Percentiles rank a stretch among this genome's conserved stretches.
Conservation (phyloP, 2,888 invertebrate genomes). For the Zygogramma bicolorata region DNA sequence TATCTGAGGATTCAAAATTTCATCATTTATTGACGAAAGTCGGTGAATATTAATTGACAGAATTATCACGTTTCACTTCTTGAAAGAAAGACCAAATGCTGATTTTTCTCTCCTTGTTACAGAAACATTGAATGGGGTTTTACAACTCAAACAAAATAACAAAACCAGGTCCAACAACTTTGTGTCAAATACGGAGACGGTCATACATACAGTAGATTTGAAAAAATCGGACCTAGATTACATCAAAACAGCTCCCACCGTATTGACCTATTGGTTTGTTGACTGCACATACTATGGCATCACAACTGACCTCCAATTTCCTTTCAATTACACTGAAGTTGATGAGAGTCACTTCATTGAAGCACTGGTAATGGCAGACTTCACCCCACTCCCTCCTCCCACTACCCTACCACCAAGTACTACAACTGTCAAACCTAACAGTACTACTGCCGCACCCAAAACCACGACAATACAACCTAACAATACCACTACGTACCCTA, state of each 20-base stretch:
- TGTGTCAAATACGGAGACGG: slow-evolving; percentile 74
- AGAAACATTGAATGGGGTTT: slow-evolving; percentile 78
- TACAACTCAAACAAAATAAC: slow-evolving; percentile 75
- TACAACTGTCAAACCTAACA: slow-evolving; percentile 46
- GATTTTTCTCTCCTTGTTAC: slow-evolving; percentile 53
- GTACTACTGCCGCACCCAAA: slow-evolving; percentile 29
- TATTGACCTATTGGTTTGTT: slow-evolving; percentile 83
- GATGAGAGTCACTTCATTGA: slow-evolving; percentile 75
- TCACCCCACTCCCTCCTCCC: slow-evolving; percentile 70
- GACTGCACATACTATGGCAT: slow-evolving; percentile 80
- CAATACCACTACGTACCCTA: slow-evolving; percentile 39
- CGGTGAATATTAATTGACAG: too few species aligned
- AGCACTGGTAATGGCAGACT: slow-evolving; percentile 79
- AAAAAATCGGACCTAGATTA: slow-evolving; percentile 74
- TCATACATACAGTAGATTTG: slow-evolving; percentile 72
- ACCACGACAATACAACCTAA: slow-evolving; percentile 41
- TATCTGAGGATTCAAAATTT: too few species aligned
- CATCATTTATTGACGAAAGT: too few species aligned
- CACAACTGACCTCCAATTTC: slow-evolving; percentile 72
- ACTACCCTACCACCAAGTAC: slow-evolving; percentile 62
- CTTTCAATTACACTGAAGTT: slow-evolving; percentile 74
- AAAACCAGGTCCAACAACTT: slow-evolving; percentile 70
- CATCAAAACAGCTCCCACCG: slow-evolving; percentile 70
- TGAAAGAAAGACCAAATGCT: too few species aligned
- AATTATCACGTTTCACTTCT: too few species aligned